These are phyloP conservation scores for Malurus splendens DNA, from an alignment of 2,797 vertebrate genomes.

Conservation along the genomic window DNA sequence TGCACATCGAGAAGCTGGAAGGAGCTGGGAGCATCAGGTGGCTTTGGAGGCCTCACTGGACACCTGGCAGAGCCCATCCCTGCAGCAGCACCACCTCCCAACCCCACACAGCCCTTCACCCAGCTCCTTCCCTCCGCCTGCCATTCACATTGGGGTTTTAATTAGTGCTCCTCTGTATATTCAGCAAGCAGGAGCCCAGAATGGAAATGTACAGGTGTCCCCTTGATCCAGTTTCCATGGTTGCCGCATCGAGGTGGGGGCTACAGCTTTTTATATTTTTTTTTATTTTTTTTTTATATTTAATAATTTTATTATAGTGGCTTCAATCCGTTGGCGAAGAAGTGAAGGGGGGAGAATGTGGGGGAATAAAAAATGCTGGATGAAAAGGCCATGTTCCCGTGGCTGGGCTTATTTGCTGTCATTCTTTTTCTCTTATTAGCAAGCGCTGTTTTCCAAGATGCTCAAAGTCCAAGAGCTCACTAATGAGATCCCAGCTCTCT, in stretches of 20 bases:
- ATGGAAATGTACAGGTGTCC: constrained; percentile 68
- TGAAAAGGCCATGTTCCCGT: background rate
- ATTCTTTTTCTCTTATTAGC: constrained; percentile 37
- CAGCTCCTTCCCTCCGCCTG: background rate
- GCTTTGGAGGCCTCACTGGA: background rate
- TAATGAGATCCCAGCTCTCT: background rate
- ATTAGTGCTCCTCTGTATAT: constrained; percentile 40
- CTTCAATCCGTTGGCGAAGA: background rate
- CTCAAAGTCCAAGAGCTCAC: background rate
- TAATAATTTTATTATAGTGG: constrained; percentile 31
- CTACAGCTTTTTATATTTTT: background rate
- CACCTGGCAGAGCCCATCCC: background rate
- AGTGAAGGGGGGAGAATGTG: background rate
- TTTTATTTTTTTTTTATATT: background rate
- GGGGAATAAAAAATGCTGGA: constrained; percentile 21
- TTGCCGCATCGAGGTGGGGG: constrained; percentile 39
- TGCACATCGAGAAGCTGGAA: background rate
- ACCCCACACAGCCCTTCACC: background rate
- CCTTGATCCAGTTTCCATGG: constrained; percentile 64
- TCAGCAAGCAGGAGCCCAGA: background rate
- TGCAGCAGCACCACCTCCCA: background rate
- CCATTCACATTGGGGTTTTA: background rate
- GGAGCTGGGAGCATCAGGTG: background rate
- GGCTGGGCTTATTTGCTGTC: constrained; percentile 21
- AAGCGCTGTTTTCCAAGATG: background rate